Percentiles rank a stretch among this genome's conserved stretches.
Conservation (phyloP, 2,113 vertebrate genomes). For the Cranoglanis bouderius region DNA sequence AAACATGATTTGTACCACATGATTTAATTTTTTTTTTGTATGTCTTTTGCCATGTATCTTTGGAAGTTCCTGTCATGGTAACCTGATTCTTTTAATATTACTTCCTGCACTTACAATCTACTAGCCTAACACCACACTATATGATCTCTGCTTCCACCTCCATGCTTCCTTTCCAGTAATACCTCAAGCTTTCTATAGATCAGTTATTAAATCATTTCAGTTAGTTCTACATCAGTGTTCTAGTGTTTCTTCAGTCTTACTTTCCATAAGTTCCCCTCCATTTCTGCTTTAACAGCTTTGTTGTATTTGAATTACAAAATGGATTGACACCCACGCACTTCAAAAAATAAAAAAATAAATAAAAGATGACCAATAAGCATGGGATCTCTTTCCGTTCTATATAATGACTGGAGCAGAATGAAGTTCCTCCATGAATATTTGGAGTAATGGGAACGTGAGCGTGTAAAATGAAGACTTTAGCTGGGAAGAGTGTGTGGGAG, state of each 20-base stretch:
- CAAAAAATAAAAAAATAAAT: background rate
- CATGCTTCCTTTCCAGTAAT: background rate
- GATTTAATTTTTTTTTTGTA: background rate
- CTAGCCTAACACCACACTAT: background rate
- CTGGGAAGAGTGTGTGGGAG: background rate
- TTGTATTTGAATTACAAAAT: background rate
- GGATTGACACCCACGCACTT: background rate
- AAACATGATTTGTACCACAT: background rate
- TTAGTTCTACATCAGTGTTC: background rate
- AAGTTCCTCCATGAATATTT: background rate
- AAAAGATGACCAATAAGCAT: background rate
- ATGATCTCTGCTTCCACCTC: background rate
- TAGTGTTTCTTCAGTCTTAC: background rate
- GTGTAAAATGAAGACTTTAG: background rate
- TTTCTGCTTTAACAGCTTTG: background rate
- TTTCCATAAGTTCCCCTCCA: background rate
- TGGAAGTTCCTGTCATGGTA: background rate
- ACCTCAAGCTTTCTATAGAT: background rate
- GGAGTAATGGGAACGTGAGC: slow-evolving; percentile 1
- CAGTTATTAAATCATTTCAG: background rate
- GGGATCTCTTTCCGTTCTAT: background rate
- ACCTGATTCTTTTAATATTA: background rate
- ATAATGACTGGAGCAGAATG: background rate
- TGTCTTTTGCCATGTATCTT: background rate
- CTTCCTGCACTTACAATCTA: background rate